Conservation (phyloP, 1,140 invertebrate species). For the Luehdorfia chinensis region DNA sequence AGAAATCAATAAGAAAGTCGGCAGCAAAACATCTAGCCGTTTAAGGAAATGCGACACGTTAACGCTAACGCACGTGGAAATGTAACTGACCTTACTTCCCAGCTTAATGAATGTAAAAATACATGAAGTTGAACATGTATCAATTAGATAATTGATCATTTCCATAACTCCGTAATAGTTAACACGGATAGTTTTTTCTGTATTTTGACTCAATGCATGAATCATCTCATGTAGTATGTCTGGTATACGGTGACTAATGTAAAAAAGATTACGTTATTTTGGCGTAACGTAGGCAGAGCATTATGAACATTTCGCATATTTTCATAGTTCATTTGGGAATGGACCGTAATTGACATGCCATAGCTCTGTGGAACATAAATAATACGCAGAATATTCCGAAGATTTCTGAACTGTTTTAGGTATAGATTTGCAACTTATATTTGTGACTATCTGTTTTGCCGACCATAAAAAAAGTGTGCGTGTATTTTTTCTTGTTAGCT, state of each 20-base stretch:
- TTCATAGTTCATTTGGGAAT: too few relatives aligned
- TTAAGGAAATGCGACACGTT: background rate
- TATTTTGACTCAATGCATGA: conserved; percentile 61
- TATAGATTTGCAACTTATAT: too few relatives aligned
- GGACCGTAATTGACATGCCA: too few relatives aligned
- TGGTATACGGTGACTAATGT: conserved; percentile 49
- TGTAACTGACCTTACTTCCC: conserved; percentile 7
- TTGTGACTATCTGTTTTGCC: conserved; percentile 26
- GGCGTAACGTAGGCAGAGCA: conserved; percentile 23
- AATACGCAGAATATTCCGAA: too few relatives aligned
- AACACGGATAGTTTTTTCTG: too few relatives aligned
- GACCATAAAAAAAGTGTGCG: conserved; percentile 43
- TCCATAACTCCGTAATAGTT: too few relatives aligned
- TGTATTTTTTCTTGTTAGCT: conserved; percentile 47
- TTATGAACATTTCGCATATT: conserved; percentile 23
- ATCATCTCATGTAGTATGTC: conserved; percentile 58
- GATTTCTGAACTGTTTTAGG: too few relatives aligned
- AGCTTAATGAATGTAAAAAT: conserved; percentile 17
- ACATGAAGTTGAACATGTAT: conserved; percentile 23
- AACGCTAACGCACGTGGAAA: background rate
- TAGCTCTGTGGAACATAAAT: too few relatives aligned
- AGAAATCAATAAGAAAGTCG: background rate
- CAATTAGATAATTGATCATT: conserved; percentile 27
- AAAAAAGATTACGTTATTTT: conserved; percentile 42
- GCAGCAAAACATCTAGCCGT: background rate